These are phyloP conservation scores for Leptosomus discolor DNA, from an alignment of 2,113 vertebrate species.

Conservation along the genomic window DNA sequence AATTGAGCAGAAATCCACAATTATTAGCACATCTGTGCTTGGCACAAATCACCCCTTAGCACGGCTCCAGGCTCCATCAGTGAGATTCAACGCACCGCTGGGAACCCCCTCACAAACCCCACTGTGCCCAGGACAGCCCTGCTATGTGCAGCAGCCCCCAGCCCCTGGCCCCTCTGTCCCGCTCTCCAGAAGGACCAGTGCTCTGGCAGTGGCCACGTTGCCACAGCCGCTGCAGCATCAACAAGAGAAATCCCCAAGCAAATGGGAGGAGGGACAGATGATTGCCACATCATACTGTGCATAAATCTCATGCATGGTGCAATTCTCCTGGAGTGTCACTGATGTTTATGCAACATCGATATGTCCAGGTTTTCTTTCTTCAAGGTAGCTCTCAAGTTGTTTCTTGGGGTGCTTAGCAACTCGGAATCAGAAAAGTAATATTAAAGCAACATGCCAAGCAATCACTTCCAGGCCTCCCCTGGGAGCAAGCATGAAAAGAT, in stretches of 20 bases:
- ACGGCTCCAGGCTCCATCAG: neutral
- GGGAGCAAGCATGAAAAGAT: neutral
- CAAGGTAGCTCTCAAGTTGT: neutral
- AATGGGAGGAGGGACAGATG: neutral
- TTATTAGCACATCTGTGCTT: neutral
- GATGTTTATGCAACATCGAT: neutral
- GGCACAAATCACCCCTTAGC: neutral
- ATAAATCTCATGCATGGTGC: neutral
- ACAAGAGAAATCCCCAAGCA: neutral
- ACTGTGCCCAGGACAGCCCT: neutral
- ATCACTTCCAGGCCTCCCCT: neutral
- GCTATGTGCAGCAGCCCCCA: neutral
- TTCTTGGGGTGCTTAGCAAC: neutral
- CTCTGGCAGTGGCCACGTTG: accelerated
- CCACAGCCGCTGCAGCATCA: neutral
- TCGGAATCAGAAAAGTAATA: neutral
- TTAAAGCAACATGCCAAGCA: neutral
- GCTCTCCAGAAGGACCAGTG: neutral
- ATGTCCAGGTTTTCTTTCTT: neutral
- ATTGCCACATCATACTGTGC: accelerated
- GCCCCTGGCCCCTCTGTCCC: neutral
- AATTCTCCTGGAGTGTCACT: neutral
- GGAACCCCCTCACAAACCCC: too few relatives aligned
- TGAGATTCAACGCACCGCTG: neutral
- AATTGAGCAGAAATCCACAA: neutral